Percentiles rank a stretch among this genome's conserved stretches.
Conservation (phyloP, 1,140 invertebrate genomes). For the Pseudobourletiella spinata region DNA sequence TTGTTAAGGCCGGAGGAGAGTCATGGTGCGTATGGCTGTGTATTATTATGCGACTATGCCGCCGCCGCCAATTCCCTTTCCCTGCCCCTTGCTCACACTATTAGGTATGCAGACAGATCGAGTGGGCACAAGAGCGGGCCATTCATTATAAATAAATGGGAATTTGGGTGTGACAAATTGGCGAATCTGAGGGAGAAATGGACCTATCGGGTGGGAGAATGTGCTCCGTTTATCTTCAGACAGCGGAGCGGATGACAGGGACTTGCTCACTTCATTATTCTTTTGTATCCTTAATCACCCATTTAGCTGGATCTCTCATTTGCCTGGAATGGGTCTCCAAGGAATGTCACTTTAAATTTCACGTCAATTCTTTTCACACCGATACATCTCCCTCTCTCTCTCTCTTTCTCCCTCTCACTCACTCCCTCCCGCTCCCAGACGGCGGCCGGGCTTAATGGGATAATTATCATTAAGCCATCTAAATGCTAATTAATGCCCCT, state of each 20-base stretch:
- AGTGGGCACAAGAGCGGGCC: background rate
- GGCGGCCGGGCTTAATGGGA: conserved; percentile 35
- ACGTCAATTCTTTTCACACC: conserved; percentile 27
- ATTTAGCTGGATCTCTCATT: conserved; percentile 32
- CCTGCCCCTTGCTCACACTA: too few relatives aligned
- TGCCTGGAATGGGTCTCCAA: conserved; percentile 27
- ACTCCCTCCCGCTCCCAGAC: conserved; percentile 14
- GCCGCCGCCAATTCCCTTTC: too few relatives aligned
- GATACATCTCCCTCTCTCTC: conserved; percentile 19
- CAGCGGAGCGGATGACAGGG: conserved; percentile 28
- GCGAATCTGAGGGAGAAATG: conserved; percentile 29
- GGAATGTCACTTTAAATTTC: conserved; percentile 22
- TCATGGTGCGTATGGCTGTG: too few relatives aligned
- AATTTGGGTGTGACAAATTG: conserved; percentile 35
- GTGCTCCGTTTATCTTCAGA: conserved; percentile 20
- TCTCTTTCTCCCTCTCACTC: too few relatives aligned
- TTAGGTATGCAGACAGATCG: background rate
- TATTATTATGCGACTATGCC: too few relatives aligned
- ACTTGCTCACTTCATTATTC: conserved; percentile 36
- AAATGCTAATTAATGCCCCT: conserved; percentile 49
- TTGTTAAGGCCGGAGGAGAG: background rate
- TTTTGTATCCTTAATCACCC: conserved; percentile 35
- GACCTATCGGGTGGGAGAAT: conserved; percentile 20
- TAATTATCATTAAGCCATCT: conserved; percentile 49
- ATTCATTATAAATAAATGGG: conserved; percentile 29